Conservation (phyloP, 2,888 invertebrate species). For the Brachyptera risi region DNA sequence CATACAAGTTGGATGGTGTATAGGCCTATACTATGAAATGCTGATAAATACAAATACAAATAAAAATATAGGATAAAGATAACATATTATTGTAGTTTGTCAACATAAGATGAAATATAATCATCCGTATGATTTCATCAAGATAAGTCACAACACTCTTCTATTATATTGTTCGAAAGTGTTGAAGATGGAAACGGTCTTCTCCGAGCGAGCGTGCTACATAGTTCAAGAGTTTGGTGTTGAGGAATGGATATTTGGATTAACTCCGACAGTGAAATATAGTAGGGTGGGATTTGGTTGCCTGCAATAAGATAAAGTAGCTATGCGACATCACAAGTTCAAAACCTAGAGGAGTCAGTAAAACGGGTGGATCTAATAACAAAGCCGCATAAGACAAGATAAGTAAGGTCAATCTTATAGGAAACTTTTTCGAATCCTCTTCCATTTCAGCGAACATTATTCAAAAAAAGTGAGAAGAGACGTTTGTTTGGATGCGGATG, state of each 20-base stretch:
- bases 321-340: conserved; percentile 14
- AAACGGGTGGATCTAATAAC: conserved; percentile 17
- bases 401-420: conserved; percentile 16
- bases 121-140: too few species aligned
- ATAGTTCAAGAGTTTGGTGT: too few species aligned
- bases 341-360: conserved; percentile 1
- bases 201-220: too few species aligned
- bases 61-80: too few species aligned
- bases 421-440: background rate
- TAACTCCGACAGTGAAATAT: conserved; percentile 26
- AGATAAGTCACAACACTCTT: background rate
- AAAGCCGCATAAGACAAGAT: conserved; percentile 8
- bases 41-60: too few species aligned
- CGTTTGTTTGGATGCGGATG: too few species aligned
- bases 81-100: too few species aligned
- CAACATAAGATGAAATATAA: too few species aligned
- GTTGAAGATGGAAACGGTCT: too few species aligned
- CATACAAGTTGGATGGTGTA: too few species aligned
- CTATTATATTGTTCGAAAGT: too few species aligned
- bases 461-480: background rate
- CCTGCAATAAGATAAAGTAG: conserved; percentile 24
- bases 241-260: conserved; percentile 8
- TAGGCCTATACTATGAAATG: too few species aligned
- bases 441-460: background rate
- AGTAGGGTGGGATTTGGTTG: conserved; percentile 21